Conservation (phyloP, 2,113 vertebrate genomes). For the Myanophis thanlyinensis region DNA sequence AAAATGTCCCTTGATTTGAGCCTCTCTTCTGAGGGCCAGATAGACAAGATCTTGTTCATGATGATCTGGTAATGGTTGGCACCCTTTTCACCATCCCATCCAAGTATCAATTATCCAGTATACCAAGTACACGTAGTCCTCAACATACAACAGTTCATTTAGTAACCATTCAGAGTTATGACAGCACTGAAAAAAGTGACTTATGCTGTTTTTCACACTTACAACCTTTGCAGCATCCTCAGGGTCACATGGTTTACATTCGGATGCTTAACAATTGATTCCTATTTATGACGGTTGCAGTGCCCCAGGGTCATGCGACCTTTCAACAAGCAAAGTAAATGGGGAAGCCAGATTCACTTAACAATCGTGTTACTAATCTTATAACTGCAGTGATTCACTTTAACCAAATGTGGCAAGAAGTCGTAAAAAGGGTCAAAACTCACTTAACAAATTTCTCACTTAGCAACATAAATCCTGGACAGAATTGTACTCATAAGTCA, state of each 20-base stretch:
- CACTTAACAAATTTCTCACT: too few relatives aligned
- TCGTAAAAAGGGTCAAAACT: too few relatives aligned
- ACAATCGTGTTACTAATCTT: neutral
- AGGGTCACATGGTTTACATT: neutral
- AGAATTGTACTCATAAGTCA: too few relatives aligned
- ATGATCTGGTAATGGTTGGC: neutral
- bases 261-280: neutral
- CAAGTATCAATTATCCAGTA: neutral
- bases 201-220: neutral
- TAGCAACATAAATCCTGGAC: too few relatives aligned
- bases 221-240: neutral
- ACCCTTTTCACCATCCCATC: neutral
- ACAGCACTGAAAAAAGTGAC: neutral
- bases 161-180: neutral
- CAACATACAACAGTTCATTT: neutral
- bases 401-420: too few relatives aligned
- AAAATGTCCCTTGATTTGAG: neutral
- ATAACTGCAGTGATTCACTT: too few relatives aligned
- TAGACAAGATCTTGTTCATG: neutral
- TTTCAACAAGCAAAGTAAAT: neutral
- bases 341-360: neutral
- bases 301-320: neutral
- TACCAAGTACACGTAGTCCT: neutral
- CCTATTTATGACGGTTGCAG: neutral
- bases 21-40: neutral